Evolutionary conservation across 1,140 invertebrate genomes (phyloP).

Genomic region (Dreissena rostriformis): DNA sequence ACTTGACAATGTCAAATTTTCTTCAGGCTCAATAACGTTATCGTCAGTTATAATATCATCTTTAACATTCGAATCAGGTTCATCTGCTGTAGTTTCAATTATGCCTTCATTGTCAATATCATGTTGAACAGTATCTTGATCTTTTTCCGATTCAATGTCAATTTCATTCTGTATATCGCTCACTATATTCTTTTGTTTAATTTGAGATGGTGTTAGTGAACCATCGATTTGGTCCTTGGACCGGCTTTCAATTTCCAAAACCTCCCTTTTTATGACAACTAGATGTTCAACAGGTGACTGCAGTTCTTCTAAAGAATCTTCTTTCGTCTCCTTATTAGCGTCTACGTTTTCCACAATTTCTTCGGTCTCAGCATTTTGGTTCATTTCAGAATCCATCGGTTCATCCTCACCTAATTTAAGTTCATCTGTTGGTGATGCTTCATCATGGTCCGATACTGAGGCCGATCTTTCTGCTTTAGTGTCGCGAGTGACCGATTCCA

Average conservation of each 20-base stretch:
- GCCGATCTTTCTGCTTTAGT: constrained; percentile 48
- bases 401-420: background rate
- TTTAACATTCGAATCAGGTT: no score
- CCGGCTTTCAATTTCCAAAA: constrained; percentile 45
- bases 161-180: no score
- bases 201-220: background rate
- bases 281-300: constrained; percentile 18
- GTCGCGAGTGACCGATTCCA: constrained; percentile 14
- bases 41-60: background rate
- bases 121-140: no score
- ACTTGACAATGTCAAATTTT: background rate
- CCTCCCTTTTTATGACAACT: constrained; percentile 39
- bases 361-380: no score
- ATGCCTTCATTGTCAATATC: no score
- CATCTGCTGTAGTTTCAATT: no score
- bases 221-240: constrained; percentile 41
- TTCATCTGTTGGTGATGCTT: constrained; percentile 33
- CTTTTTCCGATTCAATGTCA: no score
- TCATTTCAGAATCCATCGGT: no score
- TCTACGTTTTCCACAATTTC: background rate
- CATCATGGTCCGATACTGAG: constrained; percentile 44
- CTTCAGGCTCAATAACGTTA: background rate
- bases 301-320: constrained; percentile 19
- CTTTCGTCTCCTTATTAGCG: constrained; percentile 29
- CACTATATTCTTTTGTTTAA: background rate